phyloP scores from a whole-genome alignment of 2,113 vertebrate species.

The Chitala chitala region DNA sequence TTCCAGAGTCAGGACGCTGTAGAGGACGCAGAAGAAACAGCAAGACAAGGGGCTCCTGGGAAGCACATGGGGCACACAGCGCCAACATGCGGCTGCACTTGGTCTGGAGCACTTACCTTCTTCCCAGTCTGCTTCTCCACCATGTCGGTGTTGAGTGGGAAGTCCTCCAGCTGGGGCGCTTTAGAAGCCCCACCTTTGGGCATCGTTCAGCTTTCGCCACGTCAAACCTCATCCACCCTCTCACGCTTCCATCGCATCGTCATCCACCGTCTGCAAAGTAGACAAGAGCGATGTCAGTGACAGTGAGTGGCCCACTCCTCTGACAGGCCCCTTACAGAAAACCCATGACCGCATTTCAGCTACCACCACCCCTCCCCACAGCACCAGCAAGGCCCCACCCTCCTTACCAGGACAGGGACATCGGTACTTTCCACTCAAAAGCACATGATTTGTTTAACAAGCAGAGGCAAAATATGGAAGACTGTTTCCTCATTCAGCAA shows the following conservation, averaged over 20 bases:
- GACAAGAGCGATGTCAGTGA: slow-evolving; percentile 13
- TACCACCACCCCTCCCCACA: neutral
- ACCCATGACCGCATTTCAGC: neutral
- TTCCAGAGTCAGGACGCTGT: too few species aligned
- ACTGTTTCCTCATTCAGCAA: slow-evolving; percentile 21
- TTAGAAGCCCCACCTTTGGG: slow-evolving; percentile 99
- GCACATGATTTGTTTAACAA: slow-evolving; percentile 20
- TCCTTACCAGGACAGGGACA: neutral
- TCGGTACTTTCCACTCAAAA: neutral
- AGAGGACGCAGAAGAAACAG: too few species aligned
- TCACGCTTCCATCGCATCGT: slow-evolving; percentile 91
- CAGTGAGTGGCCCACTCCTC: slow-evolving; percentile 33
- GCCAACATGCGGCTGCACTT: neutral
- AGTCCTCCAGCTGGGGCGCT: slow-evolving; percentile 96
- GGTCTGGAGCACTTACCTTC: slow-evolving; percentile 67
- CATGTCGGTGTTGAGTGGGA: slow-evolving; percentile 97
- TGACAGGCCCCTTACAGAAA: neutral
- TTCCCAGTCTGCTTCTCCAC: slow-evolving; percentile 99
- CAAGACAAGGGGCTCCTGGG: neutral
- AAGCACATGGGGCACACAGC: neutral
- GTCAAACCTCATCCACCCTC: slow-evolving; percentile 94
- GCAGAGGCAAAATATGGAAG: slow-evolving; percentile 13
- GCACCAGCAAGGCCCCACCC: neutral
- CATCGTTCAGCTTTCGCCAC: slow-evolving; percentile 97
- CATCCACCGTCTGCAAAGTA: slow-evolving; percentile 82